A percentile compares a stretch with the other conserved stretches of the same genome.
Evolutionary conservation across 1,140 invertebrate genomes (phyloP).

Genomic region (Bicyclus anynana): DNA sequence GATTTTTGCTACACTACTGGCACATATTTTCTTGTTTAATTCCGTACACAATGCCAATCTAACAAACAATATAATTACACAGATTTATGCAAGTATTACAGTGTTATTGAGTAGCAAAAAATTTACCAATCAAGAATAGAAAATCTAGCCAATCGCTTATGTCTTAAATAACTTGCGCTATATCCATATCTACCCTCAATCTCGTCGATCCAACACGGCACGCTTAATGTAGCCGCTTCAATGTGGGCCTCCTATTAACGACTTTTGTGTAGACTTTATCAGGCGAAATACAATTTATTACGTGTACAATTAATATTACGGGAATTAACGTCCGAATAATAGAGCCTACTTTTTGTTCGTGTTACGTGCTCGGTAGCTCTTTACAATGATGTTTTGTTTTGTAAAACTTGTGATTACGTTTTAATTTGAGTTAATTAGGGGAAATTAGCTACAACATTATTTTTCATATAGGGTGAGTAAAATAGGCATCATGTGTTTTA

Average conservation of each 20-base stretch:
- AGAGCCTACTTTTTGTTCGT: slow-evolving; percentile 8
- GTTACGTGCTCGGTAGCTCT: slow-evolving; percentile 7
- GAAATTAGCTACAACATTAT: neutral
- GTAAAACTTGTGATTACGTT: neutral
- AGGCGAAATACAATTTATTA: slow-evolving; percentile 41
- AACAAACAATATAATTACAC: too few relatives aligned
- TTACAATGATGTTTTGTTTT: slow-evolving; percentile 6
- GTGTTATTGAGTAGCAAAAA: too few relatives aligned
- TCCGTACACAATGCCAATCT: too few relatives aligned
- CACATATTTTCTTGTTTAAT: too few relatives aligned
- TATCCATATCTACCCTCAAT: slow-evolving; percentile 59
- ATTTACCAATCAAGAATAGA: neutral
- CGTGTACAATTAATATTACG: slow-evolving; percentile 43
- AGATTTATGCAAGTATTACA: too few relatives aligned
- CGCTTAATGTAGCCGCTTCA: slow-evolving; percentile 52
- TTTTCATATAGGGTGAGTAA: neutral
- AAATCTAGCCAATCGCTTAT: slow-evolving; percentile 1
- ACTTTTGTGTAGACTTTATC: slow-evolving; percentile 40
- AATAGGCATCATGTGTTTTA: neutral
- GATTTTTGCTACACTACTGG: too few relatives aligned
- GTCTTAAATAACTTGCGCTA: slow-evolving; percentile 1
- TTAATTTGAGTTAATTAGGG: neutral
- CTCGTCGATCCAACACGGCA: slow-evolving; percentile 50
- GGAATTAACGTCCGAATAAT: slow-evolving; percentile 31
- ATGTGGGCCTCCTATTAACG: slow-evolving; percentile 45